Base-by-base conservation (phyloP, 2,113 vertebrate species). In the Atlantisia rogersi region DNA sequence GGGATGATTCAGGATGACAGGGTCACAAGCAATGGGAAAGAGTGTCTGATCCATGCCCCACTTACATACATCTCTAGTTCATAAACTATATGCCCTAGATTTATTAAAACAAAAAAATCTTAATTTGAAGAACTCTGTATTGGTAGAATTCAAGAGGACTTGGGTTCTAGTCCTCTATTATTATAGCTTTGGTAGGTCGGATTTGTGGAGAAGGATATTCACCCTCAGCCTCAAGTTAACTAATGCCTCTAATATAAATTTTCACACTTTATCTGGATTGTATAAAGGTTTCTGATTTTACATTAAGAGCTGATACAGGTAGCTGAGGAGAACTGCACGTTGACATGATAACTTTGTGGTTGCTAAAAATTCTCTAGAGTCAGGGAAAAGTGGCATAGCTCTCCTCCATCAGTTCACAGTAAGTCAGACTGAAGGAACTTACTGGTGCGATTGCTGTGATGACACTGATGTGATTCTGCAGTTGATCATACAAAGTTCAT, bases 1-100 rank as follows among this genome's bases (percentile, higher is more conserved):
- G 73, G 63, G 62, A 88, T 96, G 91, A 97, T 97, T 94, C 81
- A 87, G 70, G 70, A 88, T 88, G 92, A 90, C 91, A 91, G 60
- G 86, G 68, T 92, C 88, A 86, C 81, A 94, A 82, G 81, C 48
- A 79, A 62, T 53, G 50, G 71, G 78, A 93, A 83, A 73, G 71
- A 40, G 42, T 73, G 46, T 84, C 79, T 94, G 70, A 81, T 95
- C 87, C 90, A 82, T 74, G 83, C 24, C n/a, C 86, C 70, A 48
- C 69, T 93, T 95, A 81, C 78, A 81, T 50, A 81, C 31, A 73
- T 80, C 65, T 95, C 86, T 32, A 90, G 46, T 37, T 90, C 44
- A 79, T 8, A 73, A 40, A 60, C 15, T 59, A 76, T n/a, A n/a
- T 77, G 50, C 22, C 53, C 40, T 39, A 59, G 21, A 65, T 82